Base-by-base conservation (phyloP, 2,113 vertebrate species). In the Phoenicopterus ruber region DNA sequence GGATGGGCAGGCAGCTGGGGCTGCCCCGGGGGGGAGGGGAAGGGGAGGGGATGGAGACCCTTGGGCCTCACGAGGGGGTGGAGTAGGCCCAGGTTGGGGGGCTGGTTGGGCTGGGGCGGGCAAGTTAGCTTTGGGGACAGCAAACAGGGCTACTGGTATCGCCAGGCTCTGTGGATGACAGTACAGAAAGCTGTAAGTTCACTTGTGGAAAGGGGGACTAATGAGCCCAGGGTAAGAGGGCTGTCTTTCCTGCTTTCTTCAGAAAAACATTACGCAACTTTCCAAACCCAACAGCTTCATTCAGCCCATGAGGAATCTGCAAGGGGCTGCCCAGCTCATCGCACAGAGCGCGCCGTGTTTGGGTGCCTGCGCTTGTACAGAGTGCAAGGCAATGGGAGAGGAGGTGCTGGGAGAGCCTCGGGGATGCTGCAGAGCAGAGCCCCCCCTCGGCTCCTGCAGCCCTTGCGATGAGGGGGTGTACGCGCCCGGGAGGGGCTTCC, bases 331-430 rank as follows among this genome's bases (percentile, higher is more conserved):
- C 22, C 72, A 7, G 77, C 13, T 28, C 38, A 4, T 46, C 66
- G 11, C n/a, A 14, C 36, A 4, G 7, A 40, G 42, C 20, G 0
- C 19, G 1, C 11, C 0, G 1, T 3, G 10, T 13, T 3, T 13
- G 40, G 46, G 36, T 7, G 29, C 4, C n/a, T 11, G 55, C 25
- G 36, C 46, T 40, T 2, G 50, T 40, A 20, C 25, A 5, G 49
- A 7, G 44, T 1, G 4, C 14, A 0, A 57, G 59, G 38, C 49
- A 7, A 4, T 1, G 18, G 47, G 38, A 13, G 15, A 42, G 3
- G 13, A 40, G 67, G 7, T 12, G 29, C 42, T 42, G 34, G n/a
- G n/a, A 42, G 46, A 70, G 31, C 46, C 54, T 18, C 0, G 2
- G 58, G 40, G 57, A 13, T 49, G 61, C 19, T 65, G 71, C 63